Conservation (phyloP, 1,140 invertebrate species). For the Pissodes strobi region DNA sequence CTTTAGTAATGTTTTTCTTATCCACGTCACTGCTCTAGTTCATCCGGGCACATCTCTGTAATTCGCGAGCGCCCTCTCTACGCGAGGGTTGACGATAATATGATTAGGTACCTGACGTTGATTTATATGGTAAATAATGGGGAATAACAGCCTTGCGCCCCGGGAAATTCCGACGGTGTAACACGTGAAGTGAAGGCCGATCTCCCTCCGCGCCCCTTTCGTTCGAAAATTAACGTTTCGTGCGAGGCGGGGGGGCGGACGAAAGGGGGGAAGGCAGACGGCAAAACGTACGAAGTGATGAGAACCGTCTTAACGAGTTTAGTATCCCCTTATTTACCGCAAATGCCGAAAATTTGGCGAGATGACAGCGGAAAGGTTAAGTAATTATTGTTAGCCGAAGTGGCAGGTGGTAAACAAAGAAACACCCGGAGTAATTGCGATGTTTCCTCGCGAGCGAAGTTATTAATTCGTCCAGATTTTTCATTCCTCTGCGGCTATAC, state of each 20-base stretch:
- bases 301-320: constrained; percentile 31
- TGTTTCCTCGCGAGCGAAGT: too few species aligned
- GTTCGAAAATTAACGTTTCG: constrained; percentile 24
- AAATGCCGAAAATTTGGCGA: constrained; percentile 24
- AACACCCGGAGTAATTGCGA: too few species aligned
- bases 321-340: constrained; percentile 33
- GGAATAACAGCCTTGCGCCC: constrained; percentile 36
- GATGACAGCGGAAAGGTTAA: too few species aligned
- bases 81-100: constrained; percentile 38
- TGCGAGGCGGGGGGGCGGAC: not conserved
- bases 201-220: not conserved
- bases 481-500: too few species aligned
- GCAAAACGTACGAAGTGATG: not conserved
- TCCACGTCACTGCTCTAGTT: too few species aligned
- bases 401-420: too few species aligned
- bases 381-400: too few species aligned
- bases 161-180: constrained; percentile 32
- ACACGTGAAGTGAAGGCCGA: too few species aligned
- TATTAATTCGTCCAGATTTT: too few species aligned
- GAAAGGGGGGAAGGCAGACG: not conserved
- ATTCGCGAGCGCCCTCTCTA: constrained; percentile 32
- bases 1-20: too few species aligned
- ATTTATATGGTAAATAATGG: constrained; percentile 46
- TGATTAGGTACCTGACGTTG: constrained; percentile 45
- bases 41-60: constrained; percentile 1